These are phyloP conservation scores for Zeuzera pyrina DNA, from an alignment of 2,888 invertebrate genomes.

Conservation along the genomic window DNA sequence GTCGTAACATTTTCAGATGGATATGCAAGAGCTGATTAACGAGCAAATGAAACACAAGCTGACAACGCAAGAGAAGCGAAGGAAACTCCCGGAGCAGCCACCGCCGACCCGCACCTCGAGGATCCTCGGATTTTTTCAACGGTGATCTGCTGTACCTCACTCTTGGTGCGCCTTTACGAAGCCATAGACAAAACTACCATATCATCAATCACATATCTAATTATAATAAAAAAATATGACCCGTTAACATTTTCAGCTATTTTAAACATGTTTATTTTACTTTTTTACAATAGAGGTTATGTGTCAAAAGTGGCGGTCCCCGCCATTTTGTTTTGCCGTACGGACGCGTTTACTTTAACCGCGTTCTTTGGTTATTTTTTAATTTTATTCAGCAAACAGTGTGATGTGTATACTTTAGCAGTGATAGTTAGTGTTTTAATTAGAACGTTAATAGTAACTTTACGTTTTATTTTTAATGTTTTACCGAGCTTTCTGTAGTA, in stretches of 20 bases:
- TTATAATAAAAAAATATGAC: conserved; percentile 38
- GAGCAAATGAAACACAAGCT: conserved; percentile 93
- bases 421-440: conserved; percentile 54
- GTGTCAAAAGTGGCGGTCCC: conserved; percentile 23
- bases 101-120: conserved; percentile 48
- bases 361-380: conserved; percentile 35
- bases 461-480: conserved; percentile 43
- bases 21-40: conserved; percentile 93
- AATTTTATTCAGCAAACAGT: conserved; percentile 48
- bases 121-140: conserved; percentile 67
- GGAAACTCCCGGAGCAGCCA: conserved; percentile 56
- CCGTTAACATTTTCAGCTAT: conserved; percentile 32
- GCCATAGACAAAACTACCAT: conserved; percentile 42
- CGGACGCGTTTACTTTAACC: conserved; percentile 27
- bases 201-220: conserved; percentile 34
- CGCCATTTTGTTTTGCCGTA: conserved; percentile 35
- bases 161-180: conserved; percentile 32
- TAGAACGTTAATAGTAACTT: conserved; percentile 46
- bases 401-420: conserved; percentile 53
- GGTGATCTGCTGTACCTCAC: conserved; percentile 57
- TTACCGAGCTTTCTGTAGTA: conserved; percentile 29
- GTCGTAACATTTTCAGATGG: conserved; percentile 87
- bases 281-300: conserved; percentile 31
- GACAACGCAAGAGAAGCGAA: conserved; percentile 74
- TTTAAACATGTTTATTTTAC: conserved; percentile 28